Evolutionary conservation across 2,113 vertebrate genomes (phyloP).

Genomic region (Podarcis muralis): DNA sequence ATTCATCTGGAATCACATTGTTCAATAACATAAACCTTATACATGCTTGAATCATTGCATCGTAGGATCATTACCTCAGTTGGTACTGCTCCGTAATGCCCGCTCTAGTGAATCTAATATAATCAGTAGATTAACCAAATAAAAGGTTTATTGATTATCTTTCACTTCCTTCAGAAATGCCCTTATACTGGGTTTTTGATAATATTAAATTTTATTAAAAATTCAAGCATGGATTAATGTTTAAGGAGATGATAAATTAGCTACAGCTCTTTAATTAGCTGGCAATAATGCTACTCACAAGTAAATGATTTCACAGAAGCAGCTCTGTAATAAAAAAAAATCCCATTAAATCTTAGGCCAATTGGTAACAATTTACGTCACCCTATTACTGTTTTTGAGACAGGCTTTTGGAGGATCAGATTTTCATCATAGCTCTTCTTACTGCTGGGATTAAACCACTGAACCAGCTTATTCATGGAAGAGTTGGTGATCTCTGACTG

Average conservation of each 20-base stretch:
- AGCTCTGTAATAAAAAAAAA: background rate
- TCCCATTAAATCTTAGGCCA: slow-evolving; percentile 8
- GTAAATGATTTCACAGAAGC: background rate
- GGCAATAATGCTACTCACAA: background rate
- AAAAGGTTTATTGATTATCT: background rate
- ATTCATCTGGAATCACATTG: background rate
- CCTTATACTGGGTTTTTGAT: background rate
- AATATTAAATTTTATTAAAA: background rate
- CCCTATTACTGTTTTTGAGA: background rate
- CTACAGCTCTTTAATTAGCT: background rate
- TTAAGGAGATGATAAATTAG: background rate
- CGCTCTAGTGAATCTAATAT: background rate
- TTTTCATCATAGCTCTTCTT: slow-evolving; percentile 1
- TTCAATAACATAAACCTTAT: no score
- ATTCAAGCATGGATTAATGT: background rate
- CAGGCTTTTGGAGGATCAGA: background rate
- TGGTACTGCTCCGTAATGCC: background rate
- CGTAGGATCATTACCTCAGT: background rate
- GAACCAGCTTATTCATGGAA: background rate
- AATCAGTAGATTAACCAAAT: background rate
- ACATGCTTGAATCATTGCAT: background rate
- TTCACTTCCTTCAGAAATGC: background rate
- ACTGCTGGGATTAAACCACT: background rate
- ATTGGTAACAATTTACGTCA: slow-evolving; percentile 1
- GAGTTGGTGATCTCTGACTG: slow-evolving; percentile 27